Evolutionary conservation across 2,113 vertebrate genomes (phyloP), one percentile per base, ranked within the genome.

Genomic region (Athene cunicularia): DNA sequence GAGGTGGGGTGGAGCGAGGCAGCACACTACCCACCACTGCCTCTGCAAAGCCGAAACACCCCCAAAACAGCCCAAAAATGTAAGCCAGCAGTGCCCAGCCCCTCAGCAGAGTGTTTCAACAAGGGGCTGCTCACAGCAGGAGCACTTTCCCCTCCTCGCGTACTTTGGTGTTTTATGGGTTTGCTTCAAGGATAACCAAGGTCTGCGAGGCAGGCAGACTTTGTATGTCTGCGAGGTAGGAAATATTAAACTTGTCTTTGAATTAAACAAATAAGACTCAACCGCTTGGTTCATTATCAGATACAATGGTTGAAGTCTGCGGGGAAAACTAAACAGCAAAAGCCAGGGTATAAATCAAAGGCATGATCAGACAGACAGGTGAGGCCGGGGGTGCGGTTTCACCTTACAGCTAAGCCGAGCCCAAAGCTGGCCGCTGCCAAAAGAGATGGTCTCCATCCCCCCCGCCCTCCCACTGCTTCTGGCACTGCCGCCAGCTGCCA

Each of bases 71-170:
- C 39, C 28, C 24, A 6, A 22, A 70, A 77, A 53, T 0, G 6
- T 30, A 14, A 12, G 22, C 8, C 9, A 6, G 43, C 3, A 11
- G 16, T 20, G 14, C 37, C 41, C 47, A 24, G 56, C 33, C 67
- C 55, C 76, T 62, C 47, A 8, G 37, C 7, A 1, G 52, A 45
- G 1, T 12, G 24, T 41, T 35, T 15, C 37, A 33, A 23, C 0
- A 2, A 9, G 0, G 2, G 39, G 64, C 26, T 62, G 52, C 66
- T 49, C 3, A 2, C 2, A 0, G 18, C 43, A 37, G 0, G 0
- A 60, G 32, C 14, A 2, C 8, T 59, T 53, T 68, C 15, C 33
- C 27, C 56, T 63, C 8, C 8, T 13, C 47, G 39, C 2, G 0
- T 17, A 53, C 35, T 63, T 22, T 16, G 75, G 52, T 3, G 22